Percentiles rank a stretch among this genome's conserved stretches.
Conservation (phyloP, 2,888 invertebrate genomes). For the Disparrhopalites patrizii region DNA sequence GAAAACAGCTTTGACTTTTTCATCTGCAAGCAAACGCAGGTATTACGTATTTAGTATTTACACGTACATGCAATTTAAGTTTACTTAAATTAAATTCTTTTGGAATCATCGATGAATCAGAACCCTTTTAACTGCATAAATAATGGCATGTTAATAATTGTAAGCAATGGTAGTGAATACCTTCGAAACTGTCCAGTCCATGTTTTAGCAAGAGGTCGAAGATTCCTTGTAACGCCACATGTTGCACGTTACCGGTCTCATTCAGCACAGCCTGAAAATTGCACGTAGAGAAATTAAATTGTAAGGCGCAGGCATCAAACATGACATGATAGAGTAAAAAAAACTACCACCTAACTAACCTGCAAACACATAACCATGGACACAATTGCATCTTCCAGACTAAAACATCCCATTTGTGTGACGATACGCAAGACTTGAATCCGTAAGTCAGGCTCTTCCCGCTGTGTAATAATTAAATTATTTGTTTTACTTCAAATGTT, state of each 20-base stretch:
- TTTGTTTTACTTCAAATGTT: background rate
- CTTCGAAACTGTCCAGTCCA: conserved; percentile 26
- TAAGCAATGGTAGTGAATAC: background rate
- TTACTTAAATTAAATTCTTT: no score
- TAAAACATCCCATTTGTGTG: conserved; percentile 19
- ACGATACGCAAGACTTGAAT: conserved; percentile 22
- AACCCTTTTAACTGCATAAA: no score
- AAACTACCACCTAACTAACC: background rate
- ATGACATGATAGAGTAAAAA: background rate
- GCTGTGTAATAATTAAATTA: background rate
- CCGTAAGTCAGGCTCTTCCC: conserved; percentile 16
- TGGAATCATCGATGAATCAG: no score
- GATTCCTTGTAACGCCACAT: conserved; percentile 17
- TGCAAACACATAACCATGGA: conserved; percentile 23
- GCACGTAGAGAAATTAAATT: background rate
- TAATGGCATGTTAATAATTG: no score
- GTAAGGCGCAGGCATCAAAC: background rate
- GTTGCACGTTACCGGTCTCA: conserved; percentile 12
- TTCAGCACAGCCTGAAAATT: conserved; percentile 22
- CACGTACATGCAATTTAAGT: no score
- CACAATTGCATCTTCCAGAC: background rate
- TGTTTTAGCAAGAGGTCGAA: conserved; percentile 26
- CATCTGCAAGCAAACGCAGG: conserved; percentile 7
- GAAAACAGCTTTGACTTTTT: conserved; percentile 2
- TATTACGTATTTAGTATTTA: no score